Evolutionary conservation across 2,797 vertebrate species (phyloP).

Genomic region (Pantherophis vulpinus): DNA sequence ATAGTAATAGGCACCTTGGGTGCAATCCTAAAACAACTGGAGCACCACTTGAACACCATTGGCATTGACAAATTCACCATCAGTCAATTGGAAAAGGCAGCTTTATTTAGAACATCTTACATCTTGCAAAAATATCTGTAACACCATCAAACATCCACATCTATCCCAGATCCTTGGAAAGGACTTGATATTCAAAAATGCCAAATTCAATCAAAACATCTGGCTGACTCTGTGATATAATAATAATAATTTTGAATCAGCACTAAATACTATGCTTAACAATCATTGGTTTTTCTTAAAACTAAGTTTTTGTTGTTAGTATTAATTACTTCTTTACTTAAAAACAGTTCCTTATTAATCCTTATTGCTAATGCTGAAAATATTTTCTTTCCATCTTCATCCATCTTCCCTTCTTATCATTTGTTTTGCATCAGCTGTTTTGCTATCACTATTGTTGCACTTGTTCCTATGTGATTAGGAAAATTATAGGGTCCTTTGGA

Average conservation of each 20-base stretch:
- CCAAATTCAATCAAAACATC: too few relatives aligned
- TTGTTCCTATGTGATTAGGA: neutral
- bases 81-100: neutral
- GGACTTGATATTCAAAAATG: neutral
- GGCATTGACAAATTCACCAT: too few relatives aligned
- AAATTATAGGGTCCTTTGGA: neutral
- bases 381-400: neutral
- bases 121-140: neutral
- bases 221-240: neutral
- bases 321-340: neutral
- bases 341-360: neutral
- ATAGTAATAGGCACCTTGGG: too few relatives aligned
- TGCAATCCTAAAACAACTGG: too few relatives aligned
- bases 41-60: too few relatives aligned
- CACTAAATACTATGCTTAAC: neutral
- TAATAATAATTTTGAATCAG: neutral
- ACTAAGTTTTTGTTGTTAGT: neutral
- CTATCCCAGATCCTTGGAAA: neutral
- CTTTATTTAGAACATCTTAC: neutral
- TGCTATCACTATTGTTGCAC: neutral
- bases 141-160: neutral
- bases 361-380: neutral
- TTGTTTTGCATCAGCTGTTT: neutral
- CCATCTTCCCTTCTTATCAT: neutral
- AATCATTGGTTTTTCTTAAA: neutral